Evolutionary conservation across 2,888 invertebrate species (phyloP).

Genomic region (Caradrina kadenii): DNA sequence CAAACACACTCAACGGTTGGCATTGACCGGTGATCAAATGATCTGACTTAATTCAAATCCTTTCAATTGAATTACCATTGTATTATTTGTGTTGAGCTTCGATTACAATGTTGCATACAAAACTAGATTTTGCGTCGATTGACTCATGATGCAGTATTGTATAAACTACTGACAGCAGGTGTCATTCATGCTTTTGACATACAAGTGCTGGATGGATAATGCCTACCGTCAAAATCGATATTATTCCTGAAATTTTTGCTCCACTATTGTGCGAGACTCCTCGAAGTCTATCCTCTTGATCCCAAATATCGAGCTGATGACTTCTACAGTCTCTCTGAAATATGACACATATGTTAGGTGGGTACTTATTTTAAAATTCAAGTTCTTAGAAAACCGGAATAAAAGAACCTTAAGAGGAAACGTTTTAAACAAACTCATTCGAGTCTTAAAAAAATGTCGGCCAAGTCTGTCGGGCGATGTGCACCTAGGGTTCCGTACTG

Average conservation of each 20-base stretch:
- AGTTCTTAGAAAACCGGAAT: neutral
- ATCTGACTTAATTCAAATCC: conserved; percentile 40
- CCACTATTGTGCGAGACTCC: too few species aligned
- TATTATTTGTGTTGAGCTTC: conserved; percentile 1
- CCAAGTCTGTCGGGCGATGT: too few species aligned
- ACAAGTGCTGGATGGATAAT: neutral
- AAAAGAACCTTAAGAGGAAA: neutral
- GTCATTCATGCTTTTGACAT: neutral
- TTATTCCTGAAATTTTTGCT: too few species aligned
- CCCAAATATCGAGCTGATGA: neutral
- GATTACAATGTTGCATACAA: conserved; percentile 11
- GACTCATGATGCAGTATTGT: conserved; percentile 6
- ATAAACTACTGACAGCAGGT: conserved; percentile 8
- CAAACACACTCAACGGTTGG: conserved; percentile 10
- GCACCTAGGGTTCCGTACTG: too few species aligned
- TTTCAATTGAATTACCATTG: conserved; percentile 42
- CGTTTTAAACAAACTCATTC: neutral
- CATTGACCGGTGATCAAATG: conserved; percentile 46
- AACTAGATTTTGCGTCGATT: conserved; percentile 7
- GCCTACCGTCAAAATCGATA: neutral
- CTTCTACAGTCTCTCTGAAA: neutral
- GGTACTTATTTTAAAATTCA: neutral
- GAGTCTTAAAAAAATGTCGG: conserved; percentile 11
- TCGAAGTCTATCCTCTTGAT: neutral
- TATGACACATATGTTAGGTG: neutral